These are phyloP conservation scores for Nephrotoma guestfalica DNA, from an alignment of 2,888 invertebrate species.

Conservation along the genomic window DNA sequence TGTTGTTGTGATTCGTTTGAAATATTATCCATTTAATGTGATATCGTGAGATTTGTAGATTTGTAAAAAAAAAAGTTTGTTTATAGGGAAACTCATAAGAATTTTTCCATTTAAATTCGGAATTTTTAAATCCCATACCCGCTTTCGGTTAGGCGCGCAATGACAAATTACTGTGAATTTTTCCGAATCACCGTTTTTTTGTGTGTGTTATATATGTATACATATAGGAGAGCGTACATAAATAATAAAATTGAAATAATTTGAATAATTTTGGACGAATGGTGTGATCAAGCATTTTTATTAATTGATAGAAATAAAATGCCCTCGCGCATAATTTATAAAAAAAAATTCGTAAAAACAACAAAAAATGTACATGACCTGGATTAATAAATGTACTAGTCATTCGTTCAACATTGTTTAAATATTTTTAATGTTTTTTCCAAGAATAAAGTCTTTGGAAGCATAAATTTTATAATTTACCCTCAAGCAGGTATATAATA, in stretches of 20 bases:
- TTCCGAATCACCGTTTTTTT: not conserved
- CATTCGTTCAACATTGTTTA: not conserved
- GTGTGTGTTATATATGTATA: not conserved
- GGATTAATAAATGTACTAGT: not conserved
- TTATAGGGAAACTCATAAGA: not conserved
- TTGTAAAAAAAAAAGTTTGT: not conserved
- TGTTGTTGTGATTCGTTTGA: not conserved
- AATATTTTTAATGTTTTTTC: not conserved
- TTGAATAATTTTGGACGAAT: not conserved
- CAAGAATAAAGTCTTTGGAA: not conserved
- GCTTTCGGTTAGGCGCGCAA: not conserved
- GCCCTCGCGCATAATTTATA: not conserved
- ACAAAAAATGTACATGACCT: not conserved
- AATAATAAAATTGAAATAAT: not conserved
- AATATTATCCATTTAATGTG: not conserved
- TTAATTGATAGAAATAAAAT: not conserved
- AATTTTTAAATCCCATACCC: not conserved
- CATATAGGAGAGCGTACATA: too few relatives aligned
- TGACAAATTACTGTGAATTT: not conserved
- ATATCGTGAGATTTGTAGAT: not conserved
- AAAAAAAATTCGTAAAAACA: not conserved
- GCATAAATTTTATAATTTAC: not conserved
- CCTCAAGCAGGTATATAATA: not conserved
- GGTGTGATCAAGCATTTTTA: not conserved
- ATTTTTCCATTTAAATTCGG: not conserved